A percentile compares a stretch with the other conserved stretches of the same genome.
Conservation (phyloP, 2,113 vertebrate species). For the Amphilophus citrinellus region DNA sequence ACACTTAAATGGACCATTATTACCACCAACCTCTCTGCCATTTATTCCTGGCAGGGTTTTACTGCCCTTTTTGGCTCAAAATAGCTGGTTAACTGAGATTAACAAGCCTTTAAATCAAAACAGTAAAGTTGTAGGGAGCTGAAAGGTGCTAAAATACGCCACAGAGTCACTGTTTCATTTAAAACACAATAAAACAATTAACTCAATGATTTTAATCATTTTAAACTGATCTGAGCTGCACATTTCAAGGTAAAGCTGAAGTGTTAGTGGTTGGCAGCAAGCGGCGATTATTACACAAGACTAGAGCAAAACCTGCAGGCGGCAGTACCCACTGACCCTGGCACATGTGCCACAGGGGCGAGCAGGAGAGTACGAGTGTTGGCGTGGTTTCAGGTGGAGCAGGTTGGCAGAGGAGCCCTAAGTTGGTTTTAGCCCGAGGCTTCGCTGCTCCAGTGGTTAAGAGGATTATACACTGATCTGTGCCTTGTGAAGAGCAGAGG, state of each 20-base stretch:
- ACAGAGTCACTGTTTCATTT: background rate
- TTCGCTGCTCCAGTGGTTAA: conserved; percentile 40
- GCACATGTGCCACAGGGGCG: background rate
- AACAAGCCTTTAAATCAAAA: background rate
- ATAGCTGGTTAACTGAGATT: background rate
- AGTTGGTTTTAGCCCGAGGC: conserved; percentile 46
- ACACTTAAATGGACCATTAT: background rate
- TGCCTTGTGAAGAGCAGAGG: conserved; percentile 33
- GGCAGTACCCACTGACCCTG: conserved; percentile 34
- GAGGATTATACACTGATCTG: conserved; percentile 66
- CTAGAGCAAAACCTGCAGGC: conserved; percentile 25
- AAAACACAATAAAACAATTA: background rate
- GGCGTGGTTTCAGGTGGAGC: conserved; percentile 35
- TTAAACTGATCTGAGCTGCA: background rate
- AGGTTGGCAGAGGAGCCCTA: conserved; percentile 31
- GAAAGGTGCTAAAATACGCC: background rate
- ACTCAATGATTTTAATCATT: background rate
- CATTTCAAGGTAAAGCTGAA: background rate
- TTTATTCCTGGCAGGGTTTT: background rate
- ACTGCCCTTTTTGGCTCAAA: background rate
- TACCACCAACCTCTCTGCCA: background rate
- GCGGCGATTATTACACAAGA: conserved; percentile 15
- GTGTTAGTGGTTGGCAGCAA: background rate
- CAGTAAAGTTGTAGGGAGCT: background rate
- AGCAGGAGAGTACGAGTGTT: background rate